Conservation (phyloP, 2,888 invertebrate species). For the Nephrotoma appendiculata region DNA sequence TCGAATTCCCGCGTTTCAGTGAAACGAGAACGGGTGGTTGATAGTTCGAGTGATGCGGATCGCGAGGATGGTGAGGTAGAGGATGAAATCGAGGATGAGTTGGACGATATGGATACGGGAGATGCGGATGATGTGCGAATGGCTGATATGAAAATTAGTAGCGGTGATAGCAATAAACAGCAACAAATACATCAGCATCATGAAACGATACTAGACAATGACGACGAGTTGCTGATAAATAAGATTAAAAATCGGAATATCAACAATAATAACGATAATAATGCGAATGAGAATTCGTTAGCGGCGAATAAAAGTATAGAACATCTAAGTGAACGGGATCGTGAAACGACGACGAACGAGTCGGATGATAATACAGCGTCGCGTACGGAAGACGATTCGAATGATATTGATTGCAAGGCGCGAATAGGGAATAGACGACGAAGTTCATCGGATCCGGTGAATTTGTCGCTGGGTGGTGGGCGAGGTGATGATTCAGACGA, state of each 20-base stretch:
- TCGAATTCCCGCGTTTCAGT: conserved; percentile 12
- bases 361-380: neutral
- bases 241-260: neutral
- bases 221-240: neutral
- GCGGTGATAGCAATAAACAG: neutral
- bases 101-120: conserved; percentile 7
- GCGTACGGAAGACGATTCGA: conserved; percentile 30
- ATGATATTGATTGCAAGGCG: conserved; percentile 28
- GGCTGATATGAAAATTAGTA: neutral
- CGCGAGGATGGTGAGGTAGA: conserved; percentile 19
- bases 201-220: neutral
- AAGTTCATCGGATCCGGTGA: conserved; percentile 70
- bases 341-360: conserved; percentile 22
- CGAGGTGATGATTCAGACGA: conserved; percentile 43
- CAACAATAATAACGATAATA: neutral
- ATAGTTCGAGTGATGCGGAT: conserved; percentile 13
- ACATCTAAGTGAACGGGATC: neutral
- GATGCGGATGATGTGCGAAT: conserved; percentile 5
- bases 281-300: neutral
- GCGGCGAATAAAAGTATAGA: neutral
- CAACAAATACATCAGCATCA: neutral
- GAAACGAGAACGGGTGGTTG: conserved; percentile 13
- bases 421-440: conserved; percentile 42
- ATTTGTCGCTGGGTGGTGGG: conserved; percentile 47
- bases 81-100: conserved; percentile 18